A percentile compares a stretch with the other conserved stretches of the same genome.
phyloP scores from a whole-genome alignment of 2,797 vertebrate genomes.

The Galaxias olidus region DNA sequence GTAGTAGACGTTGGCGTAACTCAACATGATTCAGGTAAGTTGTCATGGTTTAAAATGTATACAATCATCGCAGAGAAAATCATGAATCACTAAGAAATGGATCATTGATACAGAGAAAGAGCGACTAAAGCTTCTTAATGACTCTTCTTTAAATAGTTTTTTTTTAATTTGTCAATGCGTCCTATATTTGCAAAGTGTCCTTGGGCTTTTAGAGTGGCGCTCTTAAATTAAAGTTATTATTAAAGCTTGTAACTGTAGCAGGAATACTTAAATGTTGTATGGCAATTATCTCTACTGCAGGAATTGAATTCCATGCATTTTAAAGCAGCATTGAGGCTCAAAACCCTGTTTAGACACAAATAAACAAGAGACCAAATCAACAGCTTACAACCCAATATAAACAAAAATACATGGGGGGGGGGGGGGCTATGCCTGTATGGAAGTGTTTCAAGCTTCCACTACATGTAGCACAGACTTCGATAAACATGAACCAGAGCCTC shows the following conservation, averaged over 20 bases:
- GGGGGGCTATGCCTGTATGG: neutral
- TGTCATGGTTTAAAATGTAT: neutral
- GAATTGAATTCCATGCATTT: neutral
- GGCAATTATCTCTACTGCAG: neutral
- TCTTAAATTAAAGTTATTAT: too few species aligned
- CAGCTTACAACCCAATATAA: neutral
- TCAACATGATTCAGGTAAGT: too few species aligned
- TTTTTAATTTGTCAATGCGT: too few species aligned
- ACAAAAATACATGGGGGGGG: neutral
- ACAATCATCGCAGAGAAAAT: neutral
- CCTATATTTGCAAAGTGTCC: too few species aligned
- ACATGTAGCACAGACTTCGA: neutral
- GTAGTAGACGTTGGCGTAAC: too few species aligned
- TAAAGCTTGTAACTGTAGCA: too few species aligned
- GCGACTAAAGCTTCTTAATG: neutral
- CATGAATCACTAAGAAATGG: slow-evolving; percentile 7
- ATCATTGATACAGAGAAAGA: neutral
- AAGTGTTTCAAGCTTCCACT: neutral
- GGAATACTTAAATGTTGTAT: neutral
- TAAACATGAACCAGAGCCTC: slow-evolving; percentile 21
- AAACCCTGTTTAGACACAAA: neutral
- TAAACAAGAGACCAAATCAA: slow-evolving; percentile 4
- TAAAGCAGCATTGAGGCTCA: neutral
- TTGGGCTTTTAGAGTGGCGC: too few species aligned
- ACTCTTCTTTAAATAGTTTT: too few species aligned